Percentiles rank a stretch among this genome's conserved stretches.
Evolutionary conservation across 2,888 invertebrate species (phyloP).

Genomic region (Malachius bipustulatus): DNA sequence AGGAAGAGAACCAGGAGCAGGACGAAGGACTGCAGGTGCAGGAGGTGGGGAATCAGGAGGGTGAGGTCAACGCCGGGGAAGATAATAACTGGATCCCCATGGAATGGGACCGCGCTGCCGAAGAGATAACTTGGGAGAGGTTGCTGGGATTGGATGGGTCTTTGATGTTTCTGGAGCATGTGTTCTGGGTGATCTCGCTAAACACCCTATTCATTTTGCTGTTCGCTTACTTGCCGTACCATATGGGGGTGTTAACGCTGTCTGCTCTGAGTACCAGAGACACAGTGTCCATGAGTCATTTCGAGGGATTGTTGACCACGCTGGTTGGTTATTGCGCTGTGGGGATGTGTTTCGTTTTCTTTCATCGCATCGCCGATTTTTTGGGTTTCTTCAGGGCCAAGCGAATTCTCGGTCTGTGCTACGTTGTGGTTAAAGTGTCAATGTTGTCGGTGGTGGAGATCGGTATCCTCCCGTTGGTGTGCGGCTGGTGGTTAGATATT

Average conservation of each 20-base stretch:
- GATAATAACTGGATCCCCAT: slow-evolving; percentile 95
- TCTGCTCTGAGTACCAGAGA: slow-evolving; percentile 56
- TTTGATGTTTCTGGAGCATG: slow-evolving; percentile 93
- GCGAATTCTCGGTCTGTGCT: slow-evolving; percentile 81
- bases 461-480: slow-evolving; percentile 89
- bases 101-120: slow-evolving; percentile 96
- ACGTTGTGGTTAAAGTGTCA: slow-evolving; percentile 84
- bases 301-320: slow-evolving; percentile 87
- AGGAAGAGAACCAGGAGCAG: slow-evolving; percentile 25
- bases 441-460: slow-evolving; percentile 93
- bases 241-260: slow-evolving; percentile 80
- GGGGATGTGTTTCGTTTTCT: slow-evolving; percentile 65
- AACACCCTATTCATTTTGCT: slow-evolving; percentile 94
- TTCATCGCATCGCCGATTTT: slow-evolving; percentile 74
- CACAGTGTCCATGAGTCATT: slow-evolving; percentile 64
- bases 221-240: slow-evolving; percentile 94
- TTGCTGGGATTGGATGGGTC: slow-evolving; percentile 93
- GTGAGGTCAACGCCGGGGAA: slow-evolving; percentile 52
- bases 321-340: slow-evolving; percentile 88
- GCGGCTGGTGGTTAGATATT: slow-evolving; percentile 99
- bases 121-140: slow-evolving; percentile 97
- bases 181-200: slow-evolving; percentile 96
- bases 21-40: slow-evolving; percentile 7
- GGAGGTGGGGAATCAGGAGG: slow-evolving; percentile 31
- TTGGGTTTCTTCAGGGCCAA: slow-evolving; percentile 70